Evolutionary conservation across 1,140 invertebrate species (phyloP), one percentile per base, ranked within the genome.

Genomic region (Trissolcus basalis): DNA sequence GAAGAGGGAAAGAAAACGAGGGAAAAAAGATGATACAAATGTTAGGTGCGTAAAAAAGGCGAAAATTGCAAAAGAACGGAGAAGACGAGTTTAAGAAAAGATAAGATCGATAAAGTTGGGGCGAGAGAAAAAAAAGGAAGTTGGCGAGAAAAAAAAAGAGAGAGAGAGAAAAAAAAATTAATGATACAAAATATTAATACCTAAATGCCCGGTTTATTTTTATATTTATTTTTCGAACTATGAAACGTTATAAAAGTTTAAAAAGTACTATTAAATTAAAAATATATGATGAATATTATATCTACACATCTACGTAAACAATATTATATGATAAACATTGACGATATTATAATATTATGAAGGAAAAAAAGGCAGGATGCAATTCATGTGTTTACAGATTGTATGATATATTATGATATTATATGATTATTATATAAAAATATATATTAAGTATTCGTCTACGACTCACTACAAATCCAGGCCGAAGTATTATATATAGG

Each of bases 161-260:
- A 55, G 60, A 69, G 68, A 72, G 58, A 63, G 68, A 71, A 63
- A 71, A 73, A 75, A 83, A 87, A 83, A 81, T 87, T 86, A 88
- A 86, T 82, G 80, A 89, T 87, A 88, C 84, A 89, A 89, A 88
- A 88, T 87, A 89, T 87, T 87, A 88, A 87, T 87, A 89, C 85
- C 85, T 88, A 88, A 88, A 89, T 88, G 83, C 87, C 87, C 87
- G 86, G 87, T 87, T 89, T 89, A 89, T 89, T 89, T 89, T 89
- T 89, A 89, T 89, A 89, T 88, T 89, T 89, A 89, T 89, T 88
- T 89, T 88, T 89, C 87, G 85, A 88, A 86, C 86, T 88, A 89
- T 89, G 86, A 88, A 88, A 88, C 87, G 86, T 89, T 89, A 87
- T 86, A 88, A 88, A 88, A 88, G 87, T 88, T 88, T 87, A 88